A percentile compares a stretch with the other conserved stretches of the same genome.
Conservation (phyloP, 2,888 invertebrate species). For the Lumbricus terrestris region DNA sequence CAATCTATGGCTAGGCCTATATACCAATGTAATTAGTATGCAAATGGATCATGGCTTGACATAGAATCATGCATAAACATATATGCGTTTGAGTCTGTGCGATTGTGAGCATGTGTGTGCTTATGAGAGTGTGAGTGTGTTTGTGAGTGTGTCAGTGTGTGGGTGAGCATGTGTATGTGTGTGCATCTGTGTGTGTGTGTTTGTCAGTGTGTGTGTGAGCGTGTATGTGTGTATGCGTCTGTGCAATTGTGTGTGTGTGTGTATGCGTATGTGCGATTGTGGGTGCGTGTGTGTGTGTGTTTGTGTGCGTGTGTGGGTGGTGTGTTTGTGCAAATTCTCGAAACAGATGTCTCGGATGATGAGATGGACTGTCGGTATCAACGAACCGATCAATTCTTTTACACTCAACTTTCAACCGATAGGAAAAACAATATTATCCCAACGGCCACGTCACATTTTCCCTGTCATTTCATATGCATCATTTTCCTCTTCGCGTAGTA, state of each 20-base stretch:
- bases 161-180: too few relatives aligned
- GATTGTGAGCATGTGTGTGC: background rate
- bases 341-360: background rate
- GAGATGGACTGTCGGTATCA: background rate
- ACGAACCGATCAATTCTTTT: slow-evolving; percentile 9
- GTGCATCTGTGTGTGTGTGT: too few relatives aligned
- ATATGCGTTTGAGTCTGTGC: too few relatives aligned
- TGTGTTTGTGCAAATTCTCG: background rate
- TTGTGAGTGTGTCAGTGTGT: too few relatives aligned
- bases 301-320: too few relatives aligned
- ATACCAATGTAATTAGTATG: background rate
- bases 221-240: background rate
- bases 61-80: too few relatives aligned
- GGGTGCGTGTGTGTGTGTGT: background rate
- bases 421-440: slow-evolving; percentile 15
- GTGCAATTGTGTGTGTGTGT: too few relatives aligned
- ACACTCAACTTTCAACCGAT: background rate
- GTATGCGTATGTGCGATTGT: too few relatives aligned
- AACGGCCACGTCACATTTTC: background rate
- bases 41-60: background rate
- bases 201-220: too few relatives aligned
- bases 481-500: background rate
- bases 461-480: background rate
- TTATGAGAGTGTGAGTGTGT: too few relatives aligned
- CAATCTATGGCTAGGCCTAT: too few relatives aligned